Evolutionary conservation across 1,140 invertebrate species (phyloP).

Genomic region (Drosophila kanapiae): DNA sequence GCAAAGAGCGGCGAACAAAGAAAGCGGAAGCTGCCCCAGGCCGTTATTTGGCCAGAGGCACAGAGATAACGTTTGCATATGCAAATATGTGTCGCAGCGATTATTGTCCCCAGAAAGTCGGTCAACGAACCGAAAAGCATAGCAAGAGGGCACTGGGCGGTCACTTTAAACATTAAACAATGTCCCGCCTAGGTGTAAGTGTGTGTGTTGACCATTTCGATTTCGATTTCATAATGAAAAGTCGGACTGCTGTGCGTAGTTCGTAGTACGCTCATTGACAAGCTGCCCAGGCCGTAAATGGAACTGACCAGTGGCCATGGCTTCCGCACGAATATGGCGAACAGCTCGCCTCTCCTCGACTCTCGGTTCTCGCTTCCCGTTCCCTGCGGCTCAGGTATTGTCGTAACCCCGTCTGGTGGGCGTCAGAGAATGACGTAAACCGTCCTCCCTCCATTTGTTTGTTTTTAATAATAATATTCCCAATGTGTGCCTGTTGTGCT

Average conservation of each 20-base stretch:
- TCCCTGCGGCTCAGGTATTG: constrained; percentile 11
- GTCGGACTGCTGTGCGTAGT: not conserved
- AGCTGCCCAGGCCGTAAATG: constrained; percentile 49
- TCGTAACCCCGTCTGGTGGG: constrained; percentile 39
- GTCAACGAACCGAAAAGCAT: constrained; percentile 66
- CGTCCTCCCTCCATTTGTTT: constrained; percentile 35
- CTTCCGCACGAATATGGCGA: constrained; percentile 69
- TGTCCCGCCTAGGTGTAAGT: not conserved
- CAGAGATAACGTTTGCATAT: constrained; percentile 19
- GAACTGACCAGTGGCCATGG: constrained; percentile 43
- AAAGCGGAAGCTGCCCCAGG: constrained; percentile 21
- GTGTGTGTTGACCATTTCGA: constrained; percentile 47
- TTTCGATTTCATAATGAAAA: constrained; percentile 67
- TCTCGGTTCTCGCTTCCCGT: not conserved
- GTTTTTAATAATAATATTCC: constrained; percentile 35
- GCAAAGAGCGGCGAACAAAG: constrained; percentile 18
- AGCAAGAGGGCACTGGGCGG: constrained; percentile 7
- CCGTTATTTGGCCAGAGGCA: constrained; percentile 25
- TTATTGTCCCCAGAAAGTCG: constrained; percentile 57
- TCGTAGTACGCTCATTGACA: constrained; percentile 17
- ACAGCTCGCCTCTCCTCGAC: constrained; percentile 11
- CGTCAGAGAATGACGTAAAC: constrained; percentile 64
- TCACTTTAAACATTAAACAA: constrained; percentile 7
- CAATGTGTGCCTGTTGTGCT: not conserved
- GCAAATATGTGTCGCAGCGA: constrained; percentile 24